phyloP scores from a whole-genome alignment of 1,140 invertebrate species.

The Meloidogyne hapla region DNA sequence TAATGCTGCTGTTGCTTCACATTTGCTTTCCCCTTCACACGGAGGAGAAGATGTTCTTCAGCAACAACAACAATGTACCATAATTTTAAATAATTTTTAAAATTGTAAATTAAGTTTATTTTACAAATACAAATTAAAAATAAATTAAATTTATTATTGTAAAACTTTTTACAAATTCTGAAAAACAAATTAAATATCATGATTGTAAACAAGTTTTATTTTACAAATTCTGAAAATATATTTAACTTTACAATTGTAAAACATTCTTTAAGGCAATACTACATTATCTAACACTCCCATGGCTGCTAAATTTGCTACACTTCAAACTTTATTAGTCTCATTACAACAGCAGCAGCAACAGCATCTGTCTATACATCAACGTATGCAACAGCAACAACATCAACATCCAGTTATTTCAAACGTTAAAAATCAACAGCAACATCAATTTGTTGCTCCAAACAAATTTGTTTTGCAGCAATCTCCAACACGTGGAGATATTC shows the following conservation, averaged over 20 bases:
- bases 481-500: no score
- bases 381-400: constrained; percentile 14
- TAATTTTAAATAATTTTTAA: neutral
- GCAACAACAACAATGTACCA: constrained; percentile 8
- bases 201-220: no score
- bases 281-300: neutral
- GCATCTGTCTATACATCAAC: constrained; percentile 23
- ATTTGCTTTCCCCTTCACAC: constrained; percentile 22
- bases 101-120: neutral
- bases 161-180: no score
- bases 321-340: constrained; percentile 18
- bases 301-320: constrained; percentile 8
- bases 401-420: neutral
- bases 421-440: neutral
- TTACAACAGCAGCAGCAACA: constrained; percentile 20
- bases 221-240: no score
- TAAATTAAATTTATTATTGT: no score
- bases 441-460: no score
- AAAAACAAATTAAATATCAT: no score
- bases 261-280: constrained; percentile 2
- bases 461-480: no score
- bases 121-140: no score
- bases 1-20: constrained; percentile 15
- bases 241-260: neutral
- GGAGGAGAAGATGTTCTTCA: constrained; percentile 7